phyloP scores from a whole-genome alignment of 2,888 invertebrate genomes.

The Acronicta alni region DNA sequence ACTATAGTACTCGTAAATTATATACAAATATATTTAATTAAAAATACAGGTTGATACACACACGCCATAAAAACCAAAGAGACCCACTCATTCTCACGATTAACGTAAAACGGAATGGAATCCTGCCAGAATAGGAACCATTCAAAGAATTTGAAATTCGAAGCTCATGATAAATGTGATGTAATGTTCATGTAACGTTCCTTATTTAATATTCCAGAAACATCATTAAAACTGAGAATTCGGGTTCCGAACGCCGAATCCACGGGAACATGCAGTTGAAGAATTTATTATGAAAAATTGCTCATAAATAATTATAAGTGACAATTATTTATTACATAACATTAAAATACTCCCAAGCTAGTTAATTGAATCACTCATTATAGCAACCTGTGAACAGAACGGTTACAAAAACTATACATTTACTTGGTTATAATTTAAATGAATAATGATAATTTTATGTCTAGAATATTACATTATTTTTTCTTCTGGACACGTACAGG shows the following conservation, averaged over 20 bases:
- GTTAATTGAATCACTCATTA: conserved; percentile 40
- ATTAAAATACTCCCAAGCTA: conserved; percentile 38
- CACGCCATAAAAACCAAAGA: background rate
- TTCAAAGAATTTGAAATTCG: conserved; percentile 3
- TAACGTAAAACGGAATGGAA: background rate
- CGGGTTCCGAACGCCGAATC: conserved; percentile 20
- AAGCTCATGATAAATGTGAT: conserved; percentile 24
- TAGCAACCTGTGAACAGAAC: conserved; percentile 22
- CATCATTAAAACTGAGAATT: conserved; percentile 42
- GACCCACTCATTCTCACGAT: background rate
- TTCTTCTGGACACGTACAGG: conserved; percentile 7
- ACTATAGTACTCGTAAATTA: too few relatives aligned
- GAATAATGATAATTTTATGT: conserved; percentile 24
- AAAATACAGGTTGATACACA: too few relatives aligned
- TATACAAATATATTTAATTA: too few relatives aligned
- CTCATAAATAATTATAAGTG: conserved; percentile 42
- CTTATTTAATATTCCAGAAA: conserved; percentile 43
- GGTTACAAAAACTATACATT: conserved; percentile 16
- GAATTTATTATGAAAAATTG: conserved; percentile 32
- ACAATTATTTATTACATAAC: conserved; percentile 41
- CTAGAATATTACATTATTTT: conserved; percentile 13
- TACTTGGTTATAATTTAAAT: conserved; percentile 17
- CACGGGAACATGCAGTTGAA: conserved; percentile 45
- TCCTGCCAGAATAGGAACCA: conserved; percentile 9
- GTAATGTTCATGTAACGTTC: conserved; percentile 10